A percentile compares a stretch with the other conserved stretches of the same genome.
phyloP scores from a whole-genome alignment of 2,888 invertebrate species.

The Ethmia dodecea region DNA sequence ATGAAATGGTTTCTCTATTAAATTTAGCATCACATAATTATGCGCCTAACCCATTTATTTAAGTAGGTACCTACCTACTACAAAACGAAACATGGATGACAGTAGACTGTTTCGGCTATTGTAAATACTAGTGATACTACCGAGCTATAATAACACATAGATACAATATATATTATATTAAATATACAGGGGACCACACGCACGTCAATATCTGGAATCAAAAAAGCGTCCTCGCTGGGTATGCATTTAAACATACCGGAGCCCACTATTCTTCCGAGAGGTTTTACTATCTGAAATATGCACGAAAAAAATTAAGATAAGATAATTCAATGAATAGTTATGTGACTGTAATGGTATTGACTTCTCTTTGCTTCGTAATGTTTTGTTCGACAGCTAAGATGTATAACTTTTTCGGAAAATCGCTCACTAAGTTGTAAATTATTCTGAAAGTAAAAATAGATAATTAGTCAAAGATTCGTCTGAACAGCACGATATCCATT shows the following conservation, averaged over 20 bases:
- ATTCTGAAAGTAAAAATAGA: slow-evolving; percentile 45
- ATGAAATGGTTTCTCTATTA: too few relatives aligned
- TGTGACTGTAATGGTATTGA: slow-evolving; percentile 18
- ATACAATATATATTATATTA: too few relatives aligned
- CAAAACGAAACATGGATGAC: too few relatives aligned
- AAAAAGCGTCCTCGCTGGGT: slow-evolving; percentile 75
- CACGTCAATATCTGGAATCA: slow-evolving; percentile 68
- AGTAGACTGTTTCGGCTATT: too few relatives aligned
- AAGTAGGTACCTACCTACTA: too few relatives aligned
- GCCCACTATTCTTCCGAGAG: slow-evolving; percentile 71
- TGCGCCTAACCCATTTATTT: too few relatives aligned
- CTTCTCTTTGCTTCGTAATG: slow-evolving; percentile 68
- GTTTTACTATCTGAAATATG: slow-evolving; percentile 70
- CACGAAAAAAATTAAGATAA: too few relatives aligned
- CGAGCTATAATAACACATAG: too few relatives aligned
- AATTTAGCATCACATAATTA: too few relatives aligned
- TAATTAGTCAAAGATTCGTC: not conserved
- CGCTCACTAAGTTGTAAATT: slow-evolving; percentile 57
- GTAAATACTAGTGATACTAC: too few relatives aligned
- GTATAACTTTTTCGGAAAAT: slow-evolving; percentile 77
- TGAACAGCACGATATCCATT: not conserved
- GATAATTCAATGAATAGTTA: too few relatives aligned
- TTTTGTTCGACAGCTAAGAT: slow-evolving; percentile 81
- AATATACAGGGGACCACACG: too few relatives aligned
- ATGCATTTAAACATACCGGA: slow-evolving; percentile 76